A percentile compares a stretch with the other conserved stretches of the same genome.
phyloP scores from a whole-genome alignment of 2,113 vertebrate species.

The Passer domesticus region DNA sequence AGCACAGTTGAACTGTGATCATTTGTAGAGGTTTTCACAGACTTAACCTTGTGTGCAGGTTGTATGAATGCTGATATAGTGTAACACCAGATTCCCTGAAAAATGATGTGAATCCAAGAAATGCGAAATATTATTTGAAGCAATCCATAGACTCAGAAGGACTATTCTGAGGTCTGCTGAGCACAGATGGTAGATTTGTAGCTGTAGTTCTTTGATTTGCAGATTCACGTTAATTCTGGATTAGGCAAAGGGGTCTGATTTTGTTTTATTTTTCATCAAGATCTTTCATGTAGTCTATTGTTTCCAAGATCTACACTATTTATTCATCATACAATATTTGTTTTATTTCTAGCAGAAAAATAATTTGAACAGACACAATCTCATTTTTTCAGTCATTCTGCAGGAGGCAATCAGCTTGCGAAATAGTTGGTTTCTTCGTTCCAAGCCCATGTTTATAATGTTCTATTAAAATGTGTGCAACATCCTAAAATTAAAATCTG shows the following conservation, averaged over 20 bases:
- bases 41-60: background rate
- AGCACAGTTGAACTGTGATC: background rate
- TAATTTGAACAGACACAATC: background rate
- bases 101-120: background rate
- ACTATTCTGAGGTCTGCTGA: background rate
- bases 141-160: background rate
- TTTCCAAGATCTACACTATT: background rate
- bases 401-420: background rate
- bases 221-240: background rate
- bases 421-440: background rate
- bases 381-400: background rate
- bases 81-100: background rate
- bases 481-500: background rate
- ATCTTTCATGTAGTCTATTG: background rate
- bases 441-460: background rate
- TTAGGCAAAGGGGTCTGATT: background rate
- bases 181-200: conserved; percentile 15
- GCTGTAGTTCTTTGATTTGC: background rate
- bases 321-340: background rate
- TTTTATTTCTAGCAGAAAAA: background rate
- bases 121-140: background rate
- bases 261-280: background rate
- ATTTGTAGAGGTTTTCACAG: background rate
- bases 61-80: background rate
- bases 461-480: background rate